Conservation (phyloP, 2,797 vertebrate species). For the Manis javanica region DNA sequence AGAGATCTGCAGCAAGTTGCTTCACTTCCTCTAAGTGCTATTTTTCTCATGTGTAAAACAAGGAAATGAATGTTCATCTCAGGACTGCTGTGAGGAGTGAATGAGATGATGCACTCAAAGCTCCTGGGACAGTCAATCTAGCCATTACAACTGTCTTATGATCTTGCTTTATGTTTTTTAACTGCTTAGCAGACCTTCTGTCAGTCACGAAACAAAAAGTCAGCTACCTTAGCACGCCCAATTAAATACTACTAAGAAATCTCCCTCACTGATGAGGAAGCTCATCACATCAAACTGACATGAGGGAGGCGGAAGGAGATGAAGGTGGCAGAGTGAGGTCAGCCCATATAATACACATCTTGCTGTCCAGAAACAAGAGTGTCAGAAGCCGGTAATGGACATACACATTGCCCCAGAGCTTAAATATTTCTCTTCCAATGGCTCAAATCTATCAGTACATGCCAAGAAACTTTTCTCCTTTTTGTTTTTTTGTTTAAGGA, state of each 20-base stretch:
- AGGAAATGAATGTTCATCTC: neutral
- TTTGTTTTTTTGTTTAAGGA: neutral
- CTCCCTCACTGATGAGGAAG: neutral
- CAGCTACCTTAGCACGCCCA: neutral
- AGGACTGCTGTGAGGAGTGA: neutral
- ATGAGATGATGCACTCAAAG: neutral
- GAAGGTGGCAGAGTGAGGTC: neutral
- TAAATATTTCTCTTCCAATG: neutral
- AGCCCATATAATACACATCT: neutral
- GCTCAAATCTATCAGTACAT: neutral
- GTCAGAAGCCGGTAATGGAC: neutral
- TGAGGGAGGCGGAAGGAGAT: neutral
- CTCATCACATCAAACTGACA: neutral
- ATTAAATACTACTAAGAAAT: neutral
- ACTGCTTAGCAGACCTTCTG: neutral
- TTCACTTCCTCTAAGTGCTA: neutral
- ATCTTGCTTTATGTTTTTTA: neutral
- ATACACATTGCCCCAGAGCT: neutral
- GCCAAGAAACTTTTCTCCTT: neutral
- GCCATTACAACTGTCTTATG: neutral
- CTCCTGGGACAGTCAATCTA: neutral
- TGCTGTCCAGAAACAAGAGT: neutral
- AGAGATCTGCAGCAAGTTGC: neutral
- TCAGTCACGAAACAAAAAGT: constrained; percentile 46
- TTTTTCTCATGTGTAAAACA: neutral